phyloP scores from a whole-genome alignment of 2,113 vertebrate genomes.

The Sula dactylatra region DNA sequence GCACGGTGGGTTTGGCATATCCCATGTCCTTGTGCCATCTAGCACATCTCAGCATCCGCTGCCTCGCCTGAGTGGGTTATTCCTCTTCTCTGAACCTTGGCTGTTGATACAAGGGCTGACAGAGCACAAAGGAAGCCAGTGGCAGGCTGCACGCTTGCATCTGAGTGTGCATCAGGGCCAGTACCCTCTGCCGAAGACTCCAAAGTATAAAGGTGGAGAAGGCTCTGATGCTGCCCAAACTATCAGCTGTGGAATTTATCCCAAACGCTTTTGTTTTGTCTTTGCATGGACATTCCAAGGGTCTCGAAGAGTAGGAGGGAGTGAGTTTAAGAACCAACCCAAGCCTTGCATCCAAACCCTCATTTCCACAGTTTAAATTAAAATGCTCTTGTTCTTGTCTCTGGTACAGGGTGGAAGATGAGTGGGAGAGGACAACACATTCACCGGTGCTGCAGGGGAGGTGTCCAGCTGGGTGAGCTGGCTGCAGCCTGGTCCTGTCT shows the following conservation, averaged over 20 bases:
- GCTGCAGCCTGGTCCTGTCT: not conserved
- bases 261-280: not conserved
- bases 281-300: accelerated
- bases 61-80: not conserved
- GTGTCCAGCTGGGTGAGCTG: not conserved
- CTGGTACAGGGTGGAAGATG: not conserved
- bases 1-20: not conserved
- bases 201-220: not conserved
- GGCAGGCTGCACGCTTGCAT: accelerated
- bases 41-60: not conserved
- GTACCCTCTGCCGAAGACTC: not conserved
- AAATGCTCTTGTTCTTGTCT: not conserved
- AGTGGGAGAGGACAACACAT: not conserved
- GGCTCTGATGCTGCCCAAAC: not conserved
- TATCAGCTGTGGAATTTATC: not conserved
- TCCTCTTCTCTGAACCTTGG: not conserved
- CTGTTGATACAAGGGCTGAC: not conserved
- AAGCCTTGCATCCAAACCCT: not conserved
- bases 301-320: not conserved
- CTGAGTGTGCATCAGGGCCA: not conserved
- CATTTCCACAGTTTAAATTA: not conserved
- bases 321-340: not conserved
- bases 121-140: not conserved
- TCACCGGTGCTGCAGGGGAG: not conserved
- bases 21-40: not conserved